phyloP scores from a whole-genome alignment of 1,140 invertebrate genomes.

The Philopotamus ludificatus region DNA sequence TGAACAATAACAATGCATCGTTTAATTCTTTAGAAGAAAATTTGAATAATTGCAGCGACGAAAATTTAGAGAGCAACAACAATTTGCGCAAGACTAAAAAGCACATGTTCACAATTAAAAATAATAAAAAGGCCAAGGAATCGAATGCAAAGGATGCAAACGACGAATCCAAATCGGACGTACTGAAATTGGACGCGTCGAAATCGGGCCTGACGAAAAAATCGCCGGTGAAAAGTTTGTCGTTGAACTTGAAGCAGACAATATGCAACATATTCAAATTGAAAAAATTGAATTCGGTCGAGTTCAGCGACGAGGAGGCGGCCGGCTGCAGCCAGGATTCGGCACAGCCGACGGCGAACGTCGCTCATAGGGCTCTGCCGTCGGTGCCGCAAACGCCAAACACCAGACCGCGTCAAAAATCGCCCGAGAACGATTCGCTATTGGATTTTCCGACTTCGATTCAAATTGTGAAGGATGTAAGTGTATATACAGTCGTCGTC shows the following conservation, averaged over 20 bases:
- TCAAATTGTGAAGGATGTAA: slow-evolving; percentile 90
- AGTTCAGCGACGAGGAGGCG: slow-evolving; percentile 44
- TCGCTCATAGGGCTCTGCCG: slow-evolving; percentile 73
- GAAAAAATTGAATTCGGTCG: slow-evolving; percentile 47
- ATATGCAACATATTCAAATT: slow-evolving; percentile 81
- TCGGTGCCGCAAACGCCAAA: slow-evolving; percentile 63
- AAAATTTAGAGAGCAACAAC: slow-evolving; percentile 48
- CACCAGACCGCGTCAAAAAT: slow-evolving; percentile 40
- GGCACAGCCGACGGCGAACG: slow-evolving; percentile 43
- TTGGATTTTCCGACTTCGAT: slow-evolving; percentile 89
- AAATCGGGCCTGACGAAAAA: slow-evolving; percentile 63
- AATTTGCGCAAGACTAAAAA: slow-evolving; percentile 62
- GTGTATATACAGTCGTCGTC: no score
- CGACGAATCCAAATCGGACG: slow-evolving; percentile 45
- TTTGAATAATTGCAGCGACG: slow-evolving; percentile 27
- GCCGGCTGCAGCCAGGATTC: slow-evolving; percentile 42
- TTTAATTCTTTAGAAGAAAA: slow-evolving; percentile 38
- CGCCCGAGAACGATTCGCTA: slow-evolving; percentile 49
- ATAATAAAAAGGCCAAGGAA: slow-evolving; percentile 68
- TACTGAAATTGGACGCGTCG: slow-evolving; percentile 33
- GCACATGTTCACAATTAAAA: slow-evolving; percentile 62
- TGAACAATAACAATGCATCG: slow-evolving; percentile 34
- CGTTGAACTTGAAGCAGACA: slow-evolving; percentile 78
- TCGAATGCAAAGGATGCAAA: slow-evolving; percentile 48
- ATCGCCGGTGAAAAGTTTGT: slow-evolving; percentile 61